These are phyloP conservation scores for Lipotes vexillifer DNA, from an alignment of 2,113 vertebrate species.

Conservation along the genomic window DNA sequence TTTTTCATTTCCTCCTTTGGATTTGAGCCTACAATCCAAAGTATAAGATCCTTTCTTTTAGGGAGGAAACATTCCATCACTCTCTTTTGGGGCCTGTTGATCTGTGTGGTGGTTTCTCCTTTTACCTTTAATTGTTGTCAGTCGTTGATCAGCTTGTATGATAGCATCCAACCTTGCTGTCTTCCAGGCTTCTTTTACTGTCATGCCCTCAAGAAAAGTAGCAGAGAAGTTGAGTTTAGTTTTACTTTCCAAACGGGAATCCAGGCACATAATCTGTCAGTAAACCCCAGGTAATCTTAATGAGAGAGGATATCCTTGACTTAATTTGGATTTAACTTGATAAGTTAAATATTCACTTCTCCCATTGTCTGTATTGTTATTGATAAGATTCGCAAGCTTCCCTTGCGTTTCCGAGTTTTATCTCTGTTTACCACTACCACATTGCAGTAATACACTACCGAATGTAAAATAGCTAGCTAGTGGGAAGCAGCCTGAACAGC, in stretches of 20 bases:
- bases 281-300: neutral
- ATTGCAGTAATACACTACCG: neutral
- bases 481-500: too few species aligned
- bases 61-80: neutral
- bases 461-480: too few species aligned
- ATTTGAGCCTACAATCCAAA: neutral
- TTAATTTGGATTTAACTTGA: neutral
- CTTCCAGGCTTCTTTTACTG: neutral
- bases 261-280: neutral
- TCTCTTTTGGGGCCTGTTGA: neutral
- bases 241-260: neutral
- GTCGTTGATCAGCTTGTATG: neutral
- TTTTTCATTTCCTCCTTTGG: neutral
- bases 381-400: neutral
- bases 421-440: neutral
- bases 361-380: neutral
- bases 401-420: neutral
- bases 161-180: neutral
- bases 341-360: neutral
- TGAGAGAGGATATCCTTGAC: neutral
- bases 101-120: neutral
- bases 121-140: neutral
- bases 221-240: neutral
- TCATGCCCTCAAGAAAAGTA: neutral
- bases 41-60: neutral